Percentiles rank a stretch among this genome's conserved stretches.
These are phyloP conservation scores for Streblospio benedicti DNA, from an alignment of 1,140 invertebrate genomes.

Conservation along the genomic window DNA sequence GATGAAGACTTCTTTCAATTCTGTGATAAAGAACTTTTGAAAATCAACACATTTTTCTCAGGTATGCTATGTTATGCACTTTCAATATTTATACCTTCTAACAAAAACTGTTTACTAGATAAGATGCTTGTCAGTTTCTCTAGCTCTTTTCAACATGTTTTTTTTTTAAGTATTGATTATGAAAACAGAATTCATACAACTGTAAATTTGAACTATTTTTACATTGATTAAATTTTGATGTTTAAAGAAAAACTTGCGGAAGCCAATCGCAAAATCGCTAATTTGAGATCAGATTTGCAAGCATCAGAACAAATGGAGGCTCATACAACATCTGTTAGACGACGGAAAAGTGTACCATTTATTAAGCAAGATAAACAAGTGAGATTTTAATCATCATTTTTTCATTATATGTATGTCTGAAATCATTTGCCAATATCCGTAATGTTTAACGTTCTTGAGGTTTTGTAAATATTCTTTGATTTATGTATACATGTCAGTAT, in stretches of 20 bases:
- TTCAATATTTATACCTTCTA: not conserved
- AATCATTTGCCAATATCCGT: too few species aligned
- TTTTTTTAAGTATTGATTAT: constrained; percentile 2
- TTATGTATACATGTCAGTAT: too few species aligned
- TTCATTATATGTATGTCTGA: too few species aligned
- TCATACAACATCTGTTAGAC: not conserved
- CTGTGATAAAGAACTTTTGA: constrained; percentile 88
- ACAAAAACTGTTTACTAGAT: not conserved
- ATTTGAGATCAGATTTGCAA: constrained; percentile 77
- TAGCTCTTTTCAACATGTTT: not conserved
- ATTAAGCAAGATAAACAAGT: not conserved
- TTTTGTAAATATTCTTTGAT: too few species aligned
- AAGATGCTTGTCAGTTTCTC: not conserved
- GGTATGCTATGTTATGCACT: constrained; percentile 50
- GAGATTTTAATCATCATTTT: too few species aligned
- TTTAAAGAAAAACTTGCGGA: constrained; percentile 72
- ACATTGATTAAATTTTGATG: not conserved
- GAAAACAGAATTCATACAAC: not conserved
- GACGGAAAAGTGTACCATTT: not conserved
- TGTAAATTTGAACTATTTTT: constrained; percentile 14
- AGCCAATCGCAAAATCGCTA: constrained; percentile 87
- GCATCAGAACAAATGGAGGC: constrained; percentile 23
- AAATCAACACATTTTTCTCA: constrained; percentile 95
- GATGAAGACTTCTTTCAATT: constrained; percentile 92
- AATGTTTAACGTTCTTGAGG: too few species aligned